A percentile compares a stretch with the other conserved stretches of the same genome.
These are phyloP conservation scores for Mobula birostris DNA, from an alignment of 2,113 vertebrate species.

Conservation along the genomic window DNA sequence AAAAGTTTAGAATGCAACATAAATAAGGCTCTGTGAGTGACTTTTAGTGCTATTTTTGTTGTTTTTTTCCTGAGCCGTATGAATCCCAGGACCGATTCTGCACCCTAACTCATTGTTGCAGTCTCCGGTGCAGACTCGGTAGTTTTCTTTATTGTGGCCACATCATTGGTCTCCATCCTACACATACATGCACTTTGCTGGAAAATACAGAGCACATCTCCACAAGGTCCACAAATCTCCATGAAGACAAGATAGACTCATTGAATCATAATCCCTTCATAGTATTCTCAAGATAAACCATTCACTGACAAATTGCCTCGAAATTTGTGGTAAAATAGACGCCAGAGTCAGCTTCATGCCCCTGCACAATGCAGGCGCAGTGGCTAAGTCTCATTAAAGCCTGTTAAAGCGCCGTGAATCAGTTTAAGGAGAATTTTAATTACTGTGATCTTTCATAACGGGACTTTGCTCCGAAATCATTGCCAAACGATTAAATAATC, in stretches of 20 bases:
- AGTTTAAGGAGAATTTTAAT: not conserved
- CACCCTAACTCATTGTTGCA: not conserved
- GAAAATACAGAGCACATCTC: not conserved
- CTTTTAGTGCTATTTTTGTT: not conserved
- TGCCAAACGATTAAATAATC: not conserved
- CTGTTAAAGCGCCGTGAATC: not conserved
- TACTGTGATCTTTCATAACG: not conserved
- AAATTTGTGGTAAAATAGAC: not conserved
- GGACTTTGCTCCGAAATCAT: too few relatives aligned
- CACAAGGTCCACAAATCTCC: not conserved
- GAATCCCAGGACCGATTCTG: not conserved
- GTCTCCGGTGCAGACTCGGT: not conserved
- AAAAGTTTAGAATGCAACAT: not conserved
- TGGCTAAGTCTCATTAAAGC: not conserved
- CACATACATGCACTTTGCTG: not conserved
- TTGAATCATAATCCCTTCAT: not conserved
- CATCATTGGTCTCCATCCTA: not conserved
- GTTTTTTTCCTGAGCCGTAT: not conserved
- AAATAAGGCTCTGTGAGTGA: not conserved
- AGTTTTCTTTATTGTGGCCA: not conserved
- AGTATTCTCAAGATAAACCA: not conserved
- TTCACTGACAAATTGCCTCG: not conserved
- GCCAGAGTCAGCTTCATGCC: not conserved
- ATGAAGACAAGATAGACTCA: not conserved
- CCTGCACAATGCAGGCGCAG: not conserved